phyloP scores from a whole-genome alignment of 92 coral and sea anemone genomes.

The Chrysogorgia sp. region DNA sequence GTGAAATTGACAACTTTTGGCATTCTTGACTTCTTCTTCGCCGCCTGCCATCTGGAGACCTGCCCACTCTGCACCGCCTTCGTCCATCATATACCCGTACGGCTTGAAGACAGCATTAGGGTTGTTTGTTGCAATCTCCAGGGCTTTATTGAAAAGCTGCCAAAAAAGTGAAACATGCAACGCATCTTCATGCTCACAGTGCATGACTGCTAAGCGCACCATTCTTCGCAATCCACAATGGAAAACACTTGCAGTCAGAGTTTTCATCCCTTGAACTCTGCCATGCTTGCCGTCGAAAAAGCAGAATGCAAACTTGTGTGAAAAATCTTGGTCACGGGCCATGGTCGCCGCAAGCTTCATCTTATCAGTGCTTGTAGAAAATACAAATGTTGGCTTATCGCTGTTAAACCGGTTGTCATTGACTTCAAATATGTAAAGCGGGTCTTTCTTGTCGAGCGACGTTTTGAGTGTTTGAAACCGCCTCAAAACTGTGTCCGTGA shows the following conservation, averaged over 20 bases:
- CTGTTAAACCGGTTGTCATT: slow-evolving; percentile 34
- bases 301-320: slow-evolving; percentile 1
- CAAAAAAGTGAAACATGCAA: slow-evolving; percentile 12
- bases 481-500: slow-evolving; percentile 48
- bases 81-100: slow-evolving; percentile 30
- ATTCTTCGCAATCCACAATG: slow-evolving; percentile 17
- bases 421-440: slow-evolving; percentile 20
- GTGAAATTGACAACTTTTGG: slow-evolving; percentile 40
- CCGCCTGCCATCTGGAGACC: slow-evolving; percentile 35
- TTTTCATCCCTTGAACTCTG: slow-evolving; percentile 32
- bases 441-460: slow-evolving; percentile 34
- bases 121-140: slow-evolving; percentile 22
- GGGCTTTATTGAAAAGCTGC: slow-evolving; percentile 24
- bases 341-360: slow-evolving; percentile 27
- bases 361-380: slow-evolving; percentile 36
- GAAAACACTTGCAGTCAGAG: slow-evolving; percentile 36
- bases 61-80: slow-evolving; percentile 43
- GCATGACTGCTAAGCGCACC: slow-evolving; percentile 30
- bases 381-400: slow-evolving; percentile 39
- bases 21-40: slow-evolving; percentile 21
- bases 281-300: slow-evolving; percentile 31
- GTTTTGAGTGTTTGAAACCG: slow-evolving; percentile 32
- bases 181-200: slow-evolving; percentile 37
- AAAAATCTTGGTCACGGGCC: slow-evolving; percentile 9
- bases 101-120: slow-evolving; percentile 25